Evolutionary conservation across 2,888 invertebrate genomes (phyloP).

Genomic region (Protophormia terraenovae): DNA sequence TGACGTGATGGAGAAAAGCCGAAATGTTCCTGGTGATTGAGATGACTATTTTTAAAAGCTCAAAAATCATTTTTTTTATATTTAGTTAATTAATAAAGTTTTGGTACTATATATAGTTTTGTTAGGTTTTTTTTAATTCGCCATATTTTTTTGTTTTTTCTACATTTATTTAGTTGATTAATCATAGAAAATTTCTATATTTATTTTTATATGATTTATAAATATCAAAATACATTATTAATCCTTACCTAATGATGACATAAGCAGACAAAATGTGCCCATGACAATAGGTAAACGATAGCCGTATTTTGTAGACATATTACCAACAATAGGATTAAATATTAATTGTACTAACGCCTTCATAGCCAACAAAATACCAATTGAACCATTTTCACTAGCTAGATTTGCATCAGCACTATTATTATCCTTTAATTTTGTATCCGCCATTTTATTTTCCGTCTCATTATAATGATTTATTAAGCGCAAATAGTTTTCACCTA

Average conservation of each 20-base stretch:
- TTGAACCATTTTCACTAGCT: constrained; percentile 85
- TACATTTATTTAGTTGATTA: too few relatives aligned
- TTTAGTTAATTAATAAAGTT: too few relatives aligned
- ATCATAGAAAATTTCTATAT: too few relatives aligned
- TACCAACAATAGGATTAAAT: constrained; percentile 89
- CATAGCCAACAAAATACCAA: constrained; percentile 87
- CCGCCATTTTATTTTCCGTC: background rate
- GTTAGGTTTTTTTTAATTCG: too few relatives aligned
- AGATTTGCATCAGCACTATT: constrained; percentile 71
- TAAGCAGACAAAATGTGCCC: constrained; percentile 86
- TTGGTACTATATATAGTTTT: too few relatives aligned
- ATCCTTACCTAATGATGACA: constrained; percentile 86
- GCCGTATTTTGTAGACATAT: constrained; percentile 85
- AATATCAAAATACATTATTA: background rate
- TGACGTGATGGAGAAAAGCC: too few relatives aligned
- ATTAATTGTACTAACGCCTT: constrained; percentile 91
- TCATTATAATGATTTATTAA: constrained; percentile 16
- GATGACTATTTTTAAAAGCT: too few relatives aligned
- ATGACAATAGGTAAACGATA: constrained; percentile 86
- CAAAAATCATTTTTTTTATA: too few relatives aligned
- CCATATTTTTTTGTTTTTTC: too few relatives aligned
- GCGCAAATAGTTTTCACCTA: constrained; percentile 38
- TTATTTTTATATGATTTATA: too few relatives aligned
- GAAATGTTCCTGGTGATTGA: too few relatives aligned
- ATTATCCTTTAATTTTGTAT: constrained; percentile 34